phyloP scores from a whole-genome alignment of 2,113 vertebrate species.

The Channa maculata region DNA sequence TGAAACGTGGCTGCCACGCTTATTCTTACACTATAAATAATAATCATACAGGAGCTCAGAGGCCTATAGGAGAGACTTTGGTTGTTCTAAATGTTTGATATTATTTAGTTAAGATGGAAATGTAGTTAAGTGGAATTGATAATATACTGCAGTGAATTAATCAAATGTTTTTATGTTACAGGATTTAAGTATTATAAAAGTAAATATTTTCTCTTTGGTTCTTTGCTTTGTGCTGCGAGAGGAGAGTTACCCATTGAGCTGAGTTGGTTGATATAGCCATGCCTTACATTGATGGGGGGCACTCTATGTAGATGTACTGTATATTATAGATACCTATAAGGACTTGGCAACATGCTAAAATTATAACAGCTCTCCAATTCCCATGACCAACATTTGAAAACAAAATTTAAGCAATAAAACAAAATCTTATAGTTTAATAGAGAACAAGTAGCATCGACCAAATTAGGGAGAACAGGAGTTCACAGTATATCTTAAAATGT shows the following conservation, averaged over 20 bases:
- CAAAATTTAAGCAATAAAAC: neutral
- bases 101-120: neutral
- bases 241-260: conserved; percentile 16
- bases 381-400: neutral
- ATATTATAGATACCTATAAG: neutral
- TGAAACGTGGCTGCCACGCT: neutral
- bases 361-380: neutral
- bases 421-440: neutral
- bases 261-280: neutral
- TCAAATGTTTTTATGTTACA: neutral
- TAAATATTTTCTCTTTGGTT: conserved; percentile 3
- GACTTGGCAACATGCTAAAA: neutral
- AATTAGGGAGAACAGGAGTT: conserved; percentile 41
- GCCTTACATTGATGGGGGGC: conserved; percentile 2
- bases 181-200: conserved; percentile 2
- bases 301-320: too few relatives aligned
- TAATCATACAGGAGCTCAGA: neutral
- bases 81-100: neutral
- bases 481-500: conserved; percentile 65
- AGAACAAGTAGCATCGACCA: neutral
- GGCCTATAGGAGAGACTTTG: neutral
- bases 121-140: neutral
- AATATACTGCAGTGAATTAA: neutral
- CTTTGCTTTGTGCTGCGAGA: conserved; percentile 4
- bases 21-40: conserved; percentile 1